Evolutionary conservation across 1,140 invertebrate species (phyloP).

Genomic region (Calliphora vicina): DNA sequence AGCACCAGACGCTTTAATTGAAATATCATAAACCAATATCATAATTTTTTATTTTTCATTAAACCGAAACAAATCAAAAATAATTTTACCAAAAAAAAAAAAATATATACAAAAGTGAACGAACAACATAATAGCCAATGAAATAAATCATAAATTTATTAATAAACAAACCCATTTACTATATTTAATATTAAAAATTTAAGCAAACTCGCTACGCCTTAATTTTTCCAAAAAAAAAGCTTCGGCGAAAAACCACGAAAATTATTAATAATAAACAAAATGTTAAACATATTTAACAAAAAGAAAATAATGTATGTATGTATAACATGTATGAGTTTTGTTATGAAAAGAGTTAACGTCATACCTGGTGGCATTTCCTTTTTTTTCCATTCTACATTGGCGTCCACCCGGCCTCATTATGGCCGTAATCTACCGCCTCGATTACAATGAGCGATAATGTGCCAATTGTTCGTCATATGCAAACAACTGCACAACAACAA

Average conservation of each 20-base stretch:
- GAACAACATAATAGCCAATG: not conserved
- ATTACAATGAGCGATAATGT: slow-evolving; percentile 32
- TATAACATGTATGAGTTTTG: too few species aligned
- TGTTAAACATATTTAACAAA: not conserved
- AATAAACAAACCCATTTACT: not conserved
- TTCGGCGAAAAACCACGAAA: not conserved
- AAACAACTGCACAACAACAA: not conserved
- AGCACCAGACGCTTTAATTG: slow-evolving; percentile 1
- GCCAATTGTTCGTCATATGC: slow-evolving; percentile 25
- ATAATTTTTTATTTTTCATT: not conserved
- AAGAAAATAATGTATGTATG: not conserved
- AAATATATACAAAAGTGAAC: not conserved
- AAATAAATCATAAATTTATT: not conserved
- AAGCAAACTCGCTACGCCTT: not conserved
- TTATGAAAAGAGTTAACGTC: not conserved
- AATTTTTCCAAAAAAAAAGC: not conserved
- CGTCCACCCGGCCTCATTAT: not conserved
- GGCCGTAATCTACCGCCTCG: not conserved
- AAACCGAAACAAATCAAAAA: not conserved
- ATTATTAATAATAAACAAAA: not conserved
- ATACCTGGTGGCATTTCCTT: slow-evolving; percentile 19
- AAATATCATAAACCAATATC: slow-evolving; percentile 17
- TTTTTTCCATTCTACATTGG: not conserved
- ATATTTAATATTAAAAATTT: not conserved
- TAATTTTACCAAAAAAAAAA: not conserved